phyloP scores from a whole-genome alignment of 2,797 vertebrate species.

The Prunella strophiata region DNA sequence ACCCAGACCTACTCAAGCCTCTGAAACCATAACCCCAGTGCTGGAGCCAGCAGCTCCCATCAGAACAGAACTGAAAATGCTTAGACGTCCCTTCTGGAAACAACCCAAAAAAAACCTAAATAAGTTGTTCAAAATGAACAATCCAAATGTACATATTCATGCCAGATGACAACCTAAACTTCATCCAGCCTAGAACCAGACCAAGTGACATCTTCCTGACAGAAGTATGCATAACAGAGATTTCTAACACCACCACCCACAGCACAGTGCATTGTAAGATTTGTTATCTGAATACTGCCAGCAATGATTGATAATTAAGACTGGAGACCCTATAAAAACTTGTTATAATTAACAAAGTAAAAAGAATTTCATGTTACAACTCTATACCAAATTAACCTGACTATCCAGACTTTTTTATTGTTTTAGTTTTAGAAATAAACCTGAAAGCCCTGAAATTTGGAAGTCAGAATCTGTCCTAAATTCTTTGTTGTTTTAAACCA shows the following conservation, averaged over 20 bases:
- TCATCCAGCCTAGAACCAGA: neutral
- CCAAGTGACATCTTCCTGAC: fast-evolving
- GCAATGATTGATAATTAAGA: neutral
- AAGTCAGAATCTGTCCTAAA: neutral
- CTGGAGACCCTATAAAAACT: neutral
- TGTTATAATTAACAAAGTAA: neutral
- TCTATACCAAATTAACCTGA: neutral
- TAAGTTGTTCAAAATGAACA: neutral
- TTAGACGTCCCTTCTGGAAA: neutral
- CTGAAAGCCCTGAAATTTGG: neutral
- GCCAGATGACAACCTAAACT: neutral
- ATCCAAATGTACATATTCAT: neutral
- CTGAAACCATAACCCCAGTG: fast-evolving
- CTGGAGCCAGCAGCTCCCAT: neutral
- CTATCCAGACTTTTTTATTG: neutral
- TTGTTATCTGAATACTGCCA: neutral
- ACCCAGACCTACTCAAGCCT: neutral
- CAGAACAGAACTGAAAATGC: neutral
- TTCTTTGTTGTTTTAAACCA: neutral
- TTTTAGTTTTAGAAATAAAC: neutral
- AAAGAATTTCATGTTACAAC: neutral
- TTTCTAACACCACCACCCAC: neutral
- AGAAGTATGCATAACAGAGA: neutral
- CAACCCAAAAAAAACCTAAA: fast-evolving
- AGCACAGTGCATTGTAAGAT: neutral